These are phyloP conservation scores for Macrosiphum euphorbiae DNA, from an alignment of 2,888 invertebrate genomes.

Conservation along the genomic window DNA sequence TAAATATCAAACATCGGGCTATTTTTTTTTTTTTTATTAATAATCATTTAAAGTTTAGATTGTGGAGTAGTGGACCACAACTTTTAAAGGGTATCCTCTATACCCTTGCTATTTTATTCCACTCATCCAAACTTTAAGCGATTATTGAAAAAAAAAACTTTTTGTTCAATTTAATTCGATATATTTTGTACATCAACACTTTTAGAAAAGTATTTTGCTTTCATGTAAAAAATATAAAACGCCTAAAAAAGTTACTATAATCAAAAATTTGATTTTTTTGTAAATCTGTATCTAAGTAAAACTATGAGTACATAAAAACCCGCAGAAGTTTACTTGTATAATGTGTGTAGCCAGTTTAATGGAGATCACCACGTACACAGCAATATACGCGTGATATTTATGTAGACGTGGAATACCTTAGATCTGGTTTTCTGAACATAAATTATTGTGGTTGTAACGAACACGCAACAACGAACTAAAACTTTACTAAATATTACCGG, in stretches of 20 bases:
- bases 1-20: background rate
- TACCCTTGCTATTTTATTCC: background rate
- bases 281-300: no score
- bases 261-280: background rate
- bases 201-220: background rate
- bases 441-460: background rate
- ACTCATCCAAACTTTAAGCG: background rate
- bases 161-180: background rate
- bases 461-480: background rate
- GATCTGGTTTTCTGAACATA: conserved; percentile 2
- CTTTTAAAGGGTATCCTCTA: background rate
- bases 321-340: background rate
- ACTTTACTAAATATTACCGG: background rate
- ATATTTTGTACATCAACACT: background rate
- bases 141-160: background rate
- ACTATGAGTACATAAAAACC: background rate
- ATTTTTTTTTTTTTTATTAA: background rate
- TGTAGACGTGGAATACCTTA: background rate
- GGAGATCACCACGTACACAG: background rate
- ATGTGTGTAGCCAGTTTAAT: background rate
- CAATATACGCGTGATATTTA: background rate
- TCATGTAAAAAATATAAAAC: background rate
- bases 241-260: background rate
- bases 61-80: background rate
- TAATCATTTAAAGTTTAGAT: background rate